Conservation (phyloP, 1,140 invertebrate genomes). For the Papilio xuthus region DNA sequence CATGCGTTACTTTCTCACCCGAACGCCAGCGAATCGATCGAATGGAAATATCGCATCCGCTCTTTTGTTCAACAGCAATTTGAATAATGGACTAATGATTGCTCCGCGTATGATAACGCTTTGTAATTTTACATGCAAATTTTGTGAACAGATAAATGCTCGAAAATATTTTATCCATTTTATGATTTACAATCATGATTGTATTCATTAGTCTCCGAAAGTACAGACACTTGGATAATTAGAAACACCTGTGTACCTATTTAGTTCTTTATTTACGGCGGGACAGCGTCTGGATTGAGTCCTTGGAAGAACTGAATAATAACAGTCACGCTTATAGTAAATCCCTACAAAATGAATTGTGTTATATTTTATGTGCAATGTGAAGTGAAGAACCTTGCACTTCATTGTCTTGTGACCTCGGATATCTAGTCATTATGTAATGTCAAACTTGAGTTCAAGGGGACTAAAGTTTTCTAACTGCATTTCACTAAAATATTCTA, state of each 20-base stretch:
- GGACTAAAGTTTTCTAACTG: background rate
- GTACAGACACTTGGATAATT: background rate
- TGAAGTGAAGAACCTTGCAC: constrained; percentile 7
- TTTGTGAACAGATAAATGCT: background rate
- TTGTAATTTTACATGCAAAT: constrained; percentile 35
- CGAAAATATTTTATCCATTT: constrained; percentile 8
- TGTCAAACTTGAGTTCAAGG: background rate
- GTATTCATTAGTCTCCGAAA: background rate
- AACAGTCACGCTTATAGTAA: background rate
- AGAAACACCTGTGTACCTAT: no score
- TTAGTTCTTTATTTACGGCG: no score
- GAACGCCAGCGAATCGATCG: constrained; percentile 58
- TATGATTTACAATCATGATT: background rate
- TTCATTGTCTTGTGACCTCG: constrained; percentile 3
- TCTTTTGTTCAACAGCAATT: constrained; percentile 44
- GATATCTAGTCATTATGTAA: background rate
- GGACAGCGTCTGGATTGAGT: no score
- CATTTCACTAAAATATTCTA: background rate
- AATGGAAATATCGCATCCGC: constrained; percentile 51
- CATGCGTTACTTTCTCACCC: constrained; percentile 65
- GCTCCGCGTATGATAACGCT: constrained; percentile 35
- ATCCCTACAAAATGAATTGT: background rate
- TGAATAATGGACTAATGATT: constrained; percentile 39
- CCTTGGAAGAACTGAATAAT: background rate
- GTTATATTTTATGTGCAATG: constrained; percentile 1